Base-by-base conservation (phyloP, 2,113 vertebrate species). In the Heptranchias perlo region DNA sequence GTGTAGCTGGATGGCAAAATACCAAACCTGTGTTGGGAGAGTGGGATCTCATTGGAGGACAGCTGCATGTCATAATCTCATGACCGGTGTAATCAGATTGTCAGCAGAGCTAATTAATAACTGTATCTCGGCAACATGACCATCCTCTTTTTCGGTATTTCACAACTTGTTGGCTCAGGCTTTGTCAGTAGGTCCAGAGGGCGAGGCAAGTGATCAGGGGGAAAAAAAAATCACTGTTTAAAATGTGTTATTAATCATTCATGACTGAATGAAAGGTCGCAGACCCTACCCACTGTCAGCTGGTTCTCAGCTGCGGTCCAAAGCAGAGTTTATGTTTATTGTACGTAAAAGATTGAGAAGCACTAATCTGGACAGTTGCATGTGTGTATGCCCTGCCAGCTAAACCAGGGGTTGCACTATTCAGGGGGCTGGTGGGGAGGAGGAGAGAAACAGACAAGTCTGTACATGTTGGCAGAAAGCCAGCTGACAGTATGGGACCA, bases 31-130 rank as follows among this genome's bases (percentile, higher is more conserved):
- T 94, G 39, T 93, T 16, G 31, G 91, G 23, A 65, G 92, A 44
- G 13, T 94, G 92, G 5, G 39, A 65, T 65, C 92, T 65, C 92
- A 25, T 0, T 61, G 61, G 28, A 93, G 61, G 91, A 44, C 91
- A 44, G 35, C 91, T 94, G 92, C 39, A 39, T 44, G 62, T 94
- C 28, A 65, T 3, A 94, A 14, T 44, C 92, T 64, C 31, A 10
- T 69, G 47, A 95, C 44, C 49, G 47, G 44, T 67, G 94, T 95
- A 73, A 95, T 69, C 94, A 95, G 64, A 35, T 95, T 95, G 47
- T 95, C 64, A 49, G 52, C 65, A 28, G 64, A 95, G 7, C 44
- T 69, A 52, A 95, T 95, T 95, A 47, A 69, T 69, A 95, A 95
- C 11, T 94, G 2, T 0, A 52, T 25, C 13, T 35, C 52, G 65